Evolutionary conservation across 2,797 vertebrate species (phyloP).

Genomic region (Hyperoplus immaculatus): DNA sequence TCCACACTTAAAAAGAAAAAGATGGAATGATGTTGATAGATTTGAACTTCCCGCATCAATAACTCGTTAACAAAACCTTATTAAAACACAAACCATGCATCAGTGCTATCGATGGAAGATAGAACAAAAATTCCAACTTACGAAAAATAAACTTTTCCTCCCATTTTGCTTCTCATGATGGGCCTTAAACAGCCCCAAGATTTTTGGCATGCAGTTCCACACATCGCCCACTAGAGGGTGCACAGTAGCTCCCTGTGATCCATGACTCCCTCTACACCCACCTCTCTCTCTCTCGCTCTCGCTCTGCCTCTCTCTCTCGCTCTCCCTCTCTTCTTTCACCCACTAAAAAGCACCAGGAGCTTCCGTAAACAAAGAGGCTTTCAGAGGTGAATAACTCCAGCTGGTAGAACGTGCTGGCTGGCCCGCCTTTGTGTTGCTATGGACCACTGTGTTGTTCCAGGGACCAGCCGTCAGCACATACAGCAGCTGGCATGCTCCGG

Average conservation of each 20-base stretch:
- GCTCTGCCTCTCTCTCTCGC: not conserved
- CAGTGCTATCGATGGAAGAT: too few relatives aligned
- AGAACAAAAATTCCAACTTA: too few relatives aligned
- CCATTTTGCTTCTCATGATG: too few relatives aligned
- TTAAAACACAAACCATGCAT: too few relatives aligned
- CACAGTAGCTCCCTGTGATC: conserved; percentile 36
- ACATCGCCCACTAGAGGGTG: conserved; percentile 53
- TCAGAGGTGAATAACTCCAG: conserved; percentile 64
- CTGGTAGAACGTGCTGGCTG: conserved; percentile 68
- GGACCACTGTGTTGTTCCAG: conserved; percentile 70
- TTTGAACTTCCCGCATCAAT: too few relatives aligned
- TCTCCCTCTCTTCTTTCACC: not conserved
- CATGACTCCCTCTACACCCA: not conserved
- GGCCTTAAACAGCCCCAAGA: not conserved
- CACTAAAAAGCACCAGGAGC: not conserved
- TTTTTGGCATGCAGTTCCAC: conserved; percentile 20
- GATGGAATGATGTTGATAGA: too few relatives aligned
- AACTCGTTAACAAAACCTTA: too few relatives aligned
- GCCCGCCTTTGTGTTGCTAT: conserved; percentile 68
- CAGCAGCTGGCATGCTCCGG: conserved; percentile 65
- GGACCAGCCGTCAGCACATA: conserved; percentile 78
- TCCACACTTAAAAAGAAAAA: too few relatives aligned
- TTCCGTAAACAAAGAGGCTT: conserved; percentile 65
- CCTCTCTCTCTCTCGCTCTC: not conserved
- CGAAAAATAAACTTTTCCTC: too few relatives aligned